These are phyloP conservation scores for Myiopsitta monachus DNA, from an alignment of 2,113 vertebrate genomes.

Conservation along the genomic window DNA sequence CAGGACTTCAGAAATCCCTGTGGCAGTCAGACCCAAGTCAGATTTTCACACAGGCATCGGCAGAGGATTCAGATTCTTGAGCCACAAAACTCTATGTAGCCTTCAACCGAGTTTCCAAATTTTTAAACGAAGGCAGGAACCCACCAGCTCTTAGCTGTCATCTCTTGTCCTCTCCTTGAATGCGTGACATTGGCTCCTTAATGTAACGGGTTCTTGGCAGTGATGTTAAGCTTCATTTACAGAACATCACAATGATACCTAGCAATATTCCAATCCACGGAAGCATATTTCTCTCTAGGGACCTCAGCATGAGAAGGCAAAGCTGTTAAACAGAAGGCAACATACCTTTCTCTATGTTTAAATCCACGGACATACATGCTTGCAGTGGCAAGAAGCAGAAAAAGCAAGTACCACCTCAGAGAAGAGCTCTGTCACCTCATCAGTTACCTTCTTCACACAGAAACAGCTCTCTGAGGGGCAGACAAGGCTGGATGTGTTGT, in stretches of 20 bases:
- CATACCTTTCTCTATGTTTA: background rate
- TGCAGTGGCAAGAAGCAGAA: background rate
- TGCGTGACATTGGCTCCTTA: background rate
- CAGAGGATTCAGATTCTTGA: background rate
- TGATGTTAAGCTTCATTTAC: background rate
- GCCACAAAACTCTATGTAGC: background rate
- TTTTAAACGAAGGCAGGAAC: background rate
- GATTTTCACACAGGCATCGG: background rate
- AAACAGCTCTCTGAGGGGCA: background rate
- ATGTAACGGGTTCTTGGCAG: background rate
- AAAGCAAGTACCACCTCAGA: constrained; percentile 2
- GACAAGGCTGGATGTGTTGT: background rate
- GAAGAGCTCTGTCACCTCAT: constrained; percentile 14
- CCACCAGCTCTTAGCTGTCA: background rate
- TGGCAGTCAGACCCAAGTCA: background rate
- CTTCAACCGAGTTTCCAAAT: background rate
- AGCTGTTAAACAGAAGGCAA: constrained; percentile 36
- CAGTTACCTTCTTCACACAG: background rate
- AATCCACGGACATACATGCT: background rate
- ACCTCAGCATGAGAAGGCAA: background rate
- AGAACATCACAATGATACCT: background rate
- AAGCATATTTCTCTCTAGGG: background rate
- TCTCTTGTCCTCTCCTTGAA: background rate
- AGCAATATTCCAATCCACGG: background rate
- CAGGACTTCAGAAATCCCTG: background rate